Conservation (phyloP, 2,113 vertebrate species). For the Ammodytes marinus region DNA sequence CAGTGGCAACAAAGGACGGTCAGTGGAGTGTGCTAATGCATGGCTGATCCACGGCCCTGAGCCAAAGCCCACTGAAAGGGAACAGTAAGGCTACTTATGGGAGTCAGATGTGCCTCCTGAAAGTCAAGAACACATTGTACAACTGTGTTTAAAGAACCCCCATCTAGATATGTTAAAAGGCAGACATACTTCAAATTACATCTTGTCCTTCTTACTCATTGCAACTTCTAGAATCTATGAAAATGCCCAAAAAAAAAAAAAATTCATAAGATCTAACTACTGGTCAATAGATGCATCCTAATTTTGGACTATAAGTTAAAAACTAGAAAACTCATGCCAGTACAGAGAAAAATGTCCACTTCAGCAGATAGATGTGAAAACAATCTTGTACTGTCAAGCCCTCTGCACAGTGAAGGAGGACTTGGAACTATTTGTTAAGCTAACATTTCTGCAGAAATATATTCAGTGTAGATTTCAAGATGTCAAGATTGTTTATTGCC, state of each 20-base stretch:
- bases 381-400: background rate
- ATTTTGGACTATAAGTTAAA: background rate
- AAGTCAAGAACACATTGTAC: slow-evolving; percentile 11
- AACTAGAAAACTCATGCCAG: background rate
- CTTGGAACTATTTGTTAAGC: background rate
- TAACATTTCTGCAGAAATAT: background rate
- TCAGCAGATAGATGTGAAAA: background rate
- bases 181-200: background rate
- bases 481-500: too few species aligned
- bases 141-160: background rate
- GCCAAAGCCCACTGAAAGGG: slow-evolving; percentile 16
- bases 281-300: background rate
- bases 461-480: background rate
- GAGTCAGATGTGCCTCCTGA: background rate
- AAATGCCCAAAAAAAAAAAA: background rate
- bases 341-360: background rate
- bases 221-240: background rate
- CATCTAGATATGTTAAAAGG: background rate
- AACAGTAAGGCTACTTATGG: slow-evolving; percentile 16
- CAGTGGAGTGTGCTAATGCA: slow-evolving; percentile 46
- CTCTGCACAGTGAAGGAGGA: background rate
- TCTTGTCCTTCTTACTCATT: background rate
- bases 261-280: background rate
- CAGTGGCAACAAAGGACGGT: slow-evolving; percentile 52
- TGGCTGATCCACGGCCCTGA: slow-evolving; percentile 22